Percentiles rank a stretch among this genome's conserved stretches.
Conservation (phyloP, 2,888 invertebrate genomes). For the Acanthosepion esculentum region DNA sequence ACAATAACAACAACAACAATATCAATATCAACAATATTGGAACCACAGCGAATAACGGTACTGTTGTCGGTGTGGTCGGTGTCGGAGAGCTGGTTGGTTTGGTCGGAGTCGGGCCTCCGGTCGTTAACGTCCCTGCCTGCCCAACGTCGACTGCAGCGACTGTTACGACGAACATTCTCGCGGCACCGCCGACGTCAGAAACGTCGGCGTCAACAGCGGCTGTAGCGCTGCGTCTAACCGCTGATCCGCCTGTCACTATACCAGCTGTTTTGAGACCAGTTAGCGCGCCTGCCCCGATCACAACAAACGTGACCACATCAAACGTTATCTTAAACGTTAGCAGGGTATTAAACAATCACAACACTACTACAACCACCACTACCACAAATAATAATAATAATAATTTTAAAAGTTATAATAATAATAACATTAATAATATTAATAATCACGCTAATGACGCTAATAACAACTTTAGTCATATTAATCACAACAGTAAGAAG, state of each 20-base stretch:
- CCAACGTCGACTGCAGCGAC: background rate
- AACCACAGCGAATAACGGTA: background rate
- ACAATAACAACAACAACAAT: slow-evolving; percentile 35
- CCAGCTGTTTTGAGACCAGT: slow-evolving; percentile 15
- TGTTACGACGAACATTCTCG: background rate
- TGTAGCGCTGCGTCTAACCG: background rate
- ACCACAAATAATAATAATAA: background rate
- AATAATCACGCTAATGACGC: background rate
- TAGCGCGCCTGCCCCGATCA: background rate
- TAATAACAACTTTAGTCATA: background rate
- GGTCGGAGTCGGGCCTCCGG: background rate
- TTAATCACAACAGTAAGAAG: background rate
- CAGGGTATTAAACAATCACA: background rate
- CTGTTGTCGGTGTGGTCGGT: background rate
- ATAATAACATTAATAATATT: background rate
- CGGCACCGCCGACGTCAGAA: background rate
- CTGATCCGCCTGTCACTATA: background rate
- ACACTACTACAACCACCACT: background rate
- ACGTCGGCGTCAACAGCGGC: background rate
- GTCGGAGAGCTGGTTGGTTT: background rate
- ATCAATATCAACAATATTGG: background rate
- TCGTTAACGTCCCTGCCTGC: background rate
- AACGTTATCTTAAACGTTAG: background rate
- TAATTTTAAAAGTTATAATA: background rate
- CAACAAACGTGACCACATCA: background rate